Conservation (phyloP, 2,888 invertebrate species). For the Chrysomela aeneicollis region DNA sequence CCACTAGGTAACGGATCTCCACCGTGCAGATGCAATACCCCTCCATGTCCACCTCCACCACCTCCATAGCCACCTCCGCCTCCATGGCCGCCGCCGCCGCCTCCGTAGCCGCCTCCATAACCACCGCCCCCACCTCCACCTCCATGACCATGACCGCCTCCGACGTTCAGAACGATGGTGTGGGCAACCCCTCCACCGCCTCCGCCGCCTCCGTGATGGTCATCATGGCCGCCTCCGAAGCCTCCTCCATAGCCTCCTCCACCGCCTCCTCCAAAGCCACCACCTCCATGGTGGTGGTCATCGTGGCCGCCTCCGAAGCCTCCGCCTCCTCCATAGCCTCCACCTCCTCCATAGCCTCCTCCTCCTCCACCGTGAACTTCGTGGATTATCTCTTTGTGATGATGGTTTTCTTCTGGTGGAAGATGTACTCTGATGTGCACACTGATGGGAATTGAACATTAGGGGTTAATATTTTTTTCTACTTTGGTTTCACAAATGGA, state of each 20-base stretch:
- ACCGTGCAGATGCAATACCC: slow-evolving; percentile 11
- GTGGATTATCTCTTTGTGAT: slow-evolving; percentile 20
- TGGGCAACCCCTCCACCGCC: slow-evolving; percentile 24
- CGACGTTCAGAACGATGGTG: slow-evolving; percentile 19
- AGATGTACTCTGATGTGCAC: slow-evolving; percentile 28
- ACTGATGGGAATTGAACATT: slow-evolving; percentile 15
- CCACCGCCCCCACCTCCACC: slow-evolving; percentile 5
- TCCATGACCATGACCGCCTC: neutral
- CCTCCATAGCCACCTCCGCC: slow-evolving; percentile 4
- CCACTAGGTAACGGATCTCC: slow-evolving; percentile 16
- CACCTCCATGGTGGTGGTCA: slow-evolving; percentile 19
- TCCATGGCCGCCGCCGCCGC: slow-evolving; percentile 3
- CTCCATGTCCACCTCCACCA: too few species aligned
- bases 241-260: slow-evolving; percentile 21
- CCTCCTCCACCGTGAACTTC: slow-evolving; percentile 14
- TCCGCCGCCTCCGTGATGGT: slow-evolving; percentile 21
- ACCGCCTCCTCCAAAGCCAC: slow-evolving; percentile 22
- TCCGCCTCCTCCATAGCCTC: slow-evolving; percentile 11
- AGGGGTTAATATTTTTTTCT: too few species aligned
- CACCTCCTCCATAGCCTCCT: neutral
- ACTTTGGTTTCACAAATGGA: too few species aligned
- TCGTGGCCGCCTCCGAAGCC: slow-evolving; percentile 23
- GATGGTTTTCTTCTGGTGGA: slow-evolving; percentile 13
- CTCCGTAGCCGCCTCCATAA: neutral
- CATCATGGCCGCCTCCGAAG: slow-evolving; percentile 22